Base-by-base conservation (phyloP, 2,888 invertebrate genomes). In the Nymphalis urticae region DNA sequence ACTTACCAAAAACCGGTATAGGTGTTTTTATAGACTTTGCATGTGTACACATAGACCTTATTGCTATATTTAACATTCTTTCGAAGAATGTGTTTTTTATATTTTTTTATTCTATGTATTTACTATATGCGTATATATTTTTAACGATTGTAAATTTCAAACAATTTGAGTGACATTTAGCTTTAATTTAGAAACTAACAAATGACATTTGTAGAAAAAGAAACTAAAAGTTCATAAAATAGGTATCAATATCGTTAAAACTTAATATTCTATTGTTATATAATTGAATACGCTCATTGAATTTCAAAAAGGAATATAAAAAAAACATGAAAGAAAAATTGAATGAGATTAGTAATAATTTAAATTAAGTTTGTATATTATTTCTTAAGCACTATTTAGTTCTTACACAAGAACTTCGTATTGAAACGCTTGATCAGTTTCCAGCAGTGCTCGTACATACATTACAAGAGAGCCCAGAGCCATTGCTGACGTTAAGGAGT, bases 381-480 rank as follows among this genome's bases (percentile, higher is more conserved):
- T 42, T 42, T 13, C 10, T 42, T 42, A 54, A 9, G 42, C 10
- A 42, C n/a, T 59, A 42, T 54, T 19, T 32, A 56, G 1, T 32
- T 17, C 27, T 80, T 79, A 90, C 7, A 77, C 78, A 24, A 92
- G 76, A 2, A 91, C 84, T 72, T 92, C 92, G 66, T 92, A 92
- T 72, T 92, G 92, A 72, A 92, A 92, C 2, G 92, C 90, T 74
- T 90, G 90, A 72, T 92, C 92, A 0, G 91, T 89, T 74, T 92
- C 92, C 50, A 92, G 75, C 4, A 92, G 76, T 0, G 92, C 89
- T 69, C 92, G 78, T n/a, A 88, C 76, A 72, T 92, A 92, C 24
- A 92, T 70, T 2, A 83, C 85, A 54, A 92, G 74, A 0, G 89
- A 86, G 0, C 89, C 88, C 9, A 92, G 82, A 2, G 92, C 92